These are phyloP conservation scores for Paraescarpia echinospica DNA, from an alignment of 1,140 invertebrate species.

Conservation along the genomic window DNA sequence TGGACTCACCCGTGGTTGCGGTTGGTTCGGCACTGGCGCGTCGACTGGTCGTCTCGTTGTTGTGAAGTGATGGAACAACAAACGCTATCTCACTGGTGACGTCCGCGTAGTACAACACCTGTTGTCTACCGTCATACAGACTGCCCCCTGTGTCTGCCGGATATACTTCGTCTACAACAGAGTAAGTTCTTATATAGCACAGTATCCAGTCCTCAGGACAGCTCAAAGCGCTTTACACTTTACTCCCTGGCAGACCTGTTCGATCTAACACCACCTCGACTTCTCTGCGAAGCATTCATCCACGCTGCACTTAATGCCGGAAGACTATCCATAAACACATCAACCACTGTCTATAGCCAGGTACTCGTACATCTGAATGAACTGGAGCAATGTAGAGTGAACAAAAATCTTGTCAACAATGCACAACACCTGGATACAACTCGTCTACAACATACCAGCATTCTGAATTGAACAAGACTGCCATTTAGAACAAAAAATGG, in stretches of 20 bases:
- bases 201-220: no score
- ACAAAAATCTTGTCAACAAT: neutral
- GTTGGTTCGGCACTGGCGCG: neutral
- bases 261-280: no score
- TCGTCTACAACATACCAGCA: neutral
- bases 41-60: neutral
- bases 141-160: constrained; percentile 64
- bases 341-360: no score
- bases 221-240: no score
- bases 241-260: no score
- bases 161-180: constrained; percentile 43
- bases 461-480: neutral
- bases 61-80: constrained; percentile 76
- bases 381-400: no score
- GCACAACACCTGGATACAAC: neutral
- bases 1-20: neutral
- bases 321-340: no score
- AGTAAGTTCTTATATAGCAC: no score
- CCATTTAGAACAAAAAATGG: no score
- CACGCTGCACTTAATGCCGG: no score
- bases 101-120: constrained; percentile 95
- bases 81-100: constrained; percentile 91
- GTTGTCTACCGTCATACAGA: constrained; percentile 72
- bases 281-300: no score
- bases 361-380: no score